Conservation (phyloP, 2,113 vertebrate genomes). For the Xiphophorus maculatus region DNA sequence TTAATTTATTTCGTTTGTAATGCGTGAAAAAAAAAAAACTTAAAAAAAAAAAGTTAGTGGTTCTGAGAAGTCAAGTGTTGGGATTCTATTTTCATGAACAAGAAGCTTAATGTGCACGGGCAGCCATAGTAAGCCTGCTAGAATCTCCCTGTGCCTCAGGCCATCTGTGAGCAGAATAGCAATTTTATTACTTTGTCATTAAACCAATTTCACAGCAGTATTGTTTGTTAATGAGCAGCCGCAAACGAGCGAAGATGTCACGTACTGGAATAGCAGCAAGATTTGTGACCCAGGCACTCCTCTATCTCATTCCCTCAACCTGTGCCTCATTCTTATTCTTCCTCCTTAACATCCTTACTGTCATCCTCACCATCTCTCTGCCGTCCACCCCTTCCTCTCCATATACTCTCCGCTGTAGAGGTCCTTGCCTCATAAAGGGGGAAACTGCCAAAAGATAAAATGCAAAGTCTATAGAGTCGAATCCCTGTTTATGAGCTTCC, state of each 20-base stretch:
- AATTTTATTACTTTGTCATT: conserved; percentile 99
- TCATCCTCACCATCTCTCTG: conserved; percentile 26
- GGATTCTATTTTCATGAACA: conserved; percentile 97
- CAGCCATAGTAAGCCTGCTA: conserved; percentile 96
- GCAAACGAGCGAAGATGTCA: conserved; percentile 99
- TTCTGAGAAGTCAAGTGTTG: conserved; percentile 85
- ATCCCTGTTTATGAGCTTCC: conserved; percentile 93
- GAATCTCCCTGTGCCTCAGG: conserved; percentile 94
- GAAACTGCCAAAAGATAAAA: conserved; percentile 96
- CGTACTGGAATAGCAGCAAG: conserved; percentile 97
- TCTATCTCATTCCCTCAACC: conserved; percentile 60
- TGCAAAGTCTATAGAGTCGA: conserved; percentile 97
- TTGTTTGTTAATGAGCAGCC: conserved; percentile 99
- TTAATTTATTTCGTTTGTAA: conserved; percentile 84
- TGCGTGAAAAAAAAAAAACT: conserved; percentile 77
- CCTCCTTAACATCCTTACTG: conserved; percentile 54
- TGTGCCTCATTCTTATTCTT: conserved; percentile 67
- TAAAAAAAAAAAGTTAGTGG: conserved; percentile 83
- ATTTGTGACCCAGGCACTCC: conserved; percentile 89
- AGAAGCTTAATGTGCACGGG: conserved; percentile 97
- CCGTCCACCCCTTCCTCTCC: conserved; percentile 25
- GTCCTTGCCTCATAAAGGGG: conserved; percentile 90
- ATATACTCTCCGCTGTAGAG: conserved; percentile 77
- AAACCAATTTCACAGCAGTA: conserved; percentile 99
- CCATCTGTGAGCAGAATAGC: conserved; percentile 99